These are phyloP conservation scores for Apodemia zela DNA, from an alignment of 2,888 invertebrate genomes.

Conservation along the genomic window DNA sequence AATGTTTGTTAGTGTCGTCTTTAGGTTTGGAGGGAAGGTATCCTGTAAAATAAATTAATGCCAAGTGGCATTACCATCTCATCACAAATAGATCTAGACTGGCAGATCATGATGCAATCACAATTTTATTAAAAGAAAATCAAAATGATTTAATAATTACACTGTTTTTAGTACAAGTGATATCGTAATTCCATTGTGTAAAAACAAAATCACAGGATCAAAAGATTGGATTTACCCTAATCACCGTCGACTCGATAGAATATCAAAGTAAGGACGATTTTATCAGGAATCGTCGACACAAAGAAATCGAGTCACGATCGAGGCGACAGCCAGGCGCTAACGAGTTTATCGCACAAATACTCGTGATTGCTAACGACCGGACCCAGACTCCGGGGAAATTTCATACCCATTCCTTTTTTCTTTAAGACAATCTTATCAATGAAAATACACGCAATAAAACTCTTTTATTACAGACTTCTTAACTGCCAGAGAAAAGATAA, in stretches of 20 bases:
- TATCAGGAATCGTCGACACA: slow-evolving; percentile 31
- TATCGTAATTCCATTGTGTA: background rate
- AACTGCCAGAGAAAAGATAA: no score
- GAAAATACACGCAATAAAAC: background rate
- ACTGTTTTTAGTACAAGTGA: background rate
- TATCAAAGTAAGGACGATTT: slow-evolving; percentile 32
- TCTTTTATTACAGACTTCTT: background rate
- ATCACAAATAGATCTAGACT: no score
- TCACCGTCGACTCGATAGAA: slow-evolving; percentile 33
- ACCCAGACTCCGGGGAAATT: slow-evolving; percentile 43
- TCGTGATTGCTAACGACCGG: slow-evolving; percentile 59
- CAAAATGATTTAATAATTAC: no score
- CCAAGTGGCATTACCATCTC: no score
- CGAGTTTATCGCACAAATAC: slow-evolving; percentile 56
- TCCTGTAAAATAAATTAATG: no score
- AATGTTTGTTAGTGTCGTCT: no score
- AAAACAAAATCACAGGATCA: slow-evolving; percentile 15
- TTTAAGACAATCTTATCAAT: slow-evolving; percentile 12
- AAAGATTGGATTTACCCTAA: slow-evolving; percentile 31
- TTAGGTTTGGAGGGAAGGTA: no score
- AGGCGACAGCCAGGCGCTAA: slow-evolving; percentile 43
- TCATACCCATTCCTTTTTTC: slow-evolving; percentile 40
- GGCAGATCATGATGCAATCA: no score
- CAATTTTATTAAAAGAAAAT: no score
- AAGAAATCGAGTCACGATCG: slow-evolving; percentile 57